Conservation (phyloP, 1,140 invertebrate genomes). For the Tigriopus japonicus region DNA sequence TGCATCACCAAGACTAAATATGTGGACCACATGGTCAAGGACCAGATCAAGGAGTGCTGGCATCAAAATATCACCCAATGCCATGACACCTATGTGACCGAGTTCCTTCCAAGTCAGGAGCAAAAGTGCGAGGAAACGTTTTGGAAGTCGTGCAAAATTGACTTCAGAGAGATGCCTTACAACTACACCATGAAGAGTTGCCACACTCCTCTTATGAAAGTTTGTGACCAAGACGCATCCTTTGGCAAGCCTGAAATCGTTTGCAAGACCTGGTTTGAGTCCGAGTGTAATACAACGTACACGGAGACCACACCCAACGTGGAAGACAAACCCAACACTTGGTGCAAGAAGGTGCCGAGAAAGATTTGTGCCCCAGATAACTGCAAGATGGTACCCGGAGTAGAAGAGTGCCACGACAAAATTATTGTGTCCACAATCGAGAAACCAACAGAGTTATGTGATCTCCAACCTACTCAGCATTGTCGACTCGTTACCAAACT, state of each 20-base stretch:
- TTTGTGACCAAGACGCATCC: background rate
- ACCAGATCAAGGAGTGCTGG: constrained; percentile 11
- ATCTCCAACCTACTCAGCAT: background rate
- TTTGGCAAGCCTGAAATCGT: background rate
- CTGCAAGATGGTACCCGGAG: constrained; percentile 7
- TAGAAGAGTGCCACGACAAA: constrained; percentile 3
- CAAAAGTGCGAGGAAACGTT: constrained; percentile 13
- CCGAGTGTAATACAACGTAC: constrained; percentile 7
- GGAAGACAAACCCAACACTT: constrained; percentile 3
- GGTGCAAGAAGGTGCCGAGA: constrained; percentile 9
- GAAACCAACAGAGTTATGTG: background rate
- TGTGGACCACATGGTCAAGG: constrained; percentile 3
- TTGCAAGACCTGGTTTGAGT: constrained; percentile 11
- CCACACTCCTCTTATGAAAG: constrained; percentile 9
- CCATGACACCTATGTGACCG: constrained; percentile 10
- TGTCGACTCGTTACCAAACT: background rate
- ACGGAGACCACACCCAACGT: background rate
- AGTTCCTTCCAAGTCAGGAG: constrained; percentile 10
- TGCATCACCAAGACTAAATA: constrained; percentile 12
- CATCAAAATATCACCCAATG: constrained; percentile 12
- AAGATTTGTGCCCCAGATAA: constrained; percentile 13
- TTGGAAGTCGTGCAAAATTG: constrained; percentile 12
- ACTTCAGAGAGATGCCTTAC: constrained; percentile 7
- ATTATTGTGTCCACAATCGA: background rate
- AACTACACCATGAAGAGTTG: constrained; percentile 10